Percentiles rank a stretch among this genome's conserved stretches.
These are phyloP conservation scores for Heteromurus nitidus DNA, from an alignment of 2,888 invertebrate genomes.

Conservation along the genomic window DNA sequence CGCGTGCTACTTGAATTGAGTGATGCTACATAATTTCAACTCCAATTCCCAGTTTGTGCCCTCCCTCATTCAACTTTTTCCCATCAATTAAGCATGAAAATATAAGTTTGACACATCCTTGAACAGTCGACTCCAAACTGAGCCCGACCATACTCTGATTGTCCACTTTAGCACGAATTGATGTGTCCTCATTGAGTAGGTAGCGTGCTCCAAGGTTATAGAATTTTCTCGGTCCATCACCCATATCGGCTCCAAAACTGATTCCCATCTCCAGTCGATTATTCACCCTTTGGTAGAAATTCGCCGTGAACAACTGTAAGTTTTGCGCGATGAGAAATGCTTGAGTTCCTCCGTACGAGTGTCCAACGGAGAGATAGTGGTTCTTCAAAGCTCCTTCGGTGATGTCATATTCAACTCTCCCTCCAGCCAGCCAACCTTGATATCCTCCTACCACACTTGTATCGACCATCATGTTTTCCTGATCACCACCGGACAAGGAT, in stretches of 20 bases:
- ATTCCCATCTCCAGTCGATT: constrained; percentile 53
- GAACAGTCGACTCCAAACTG: constrained; percentile 21
- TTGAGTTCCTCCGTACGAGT: constrained; percentile 39
- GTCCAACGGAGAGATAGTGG: constrained; percentile 29
- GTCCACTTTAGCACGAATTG: constrained; percentile 44
- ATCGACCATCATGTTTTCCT: constrained; percentile 5
- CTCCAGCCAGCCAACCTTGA: constrained; percentile 42
- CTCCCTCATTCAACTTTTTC: constrained; percentile 37
- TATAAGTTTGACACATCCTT: constrained; percentile 44
- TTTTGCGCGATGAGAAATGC: constrained; percentile 37
- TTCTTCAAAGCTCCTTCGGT: constrained; percentile 30
- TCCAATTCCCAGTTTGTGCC: constrained; percentile 38
- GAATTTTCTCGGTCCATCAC: constrained; percentile 41
- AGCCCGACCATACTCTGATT: constrained; percentile 46
- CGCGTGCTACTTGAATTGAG: too few species aligned
- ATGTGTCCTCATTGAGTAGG: constrained; percentile 25
- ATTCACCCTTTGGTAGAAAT: constrained; percentile 45
- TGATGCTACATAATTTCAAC: constrained; percentile 41
- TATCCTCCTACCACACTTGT: constrained; percentile 34
- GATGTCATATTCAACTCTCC: constrained; percentile 10
- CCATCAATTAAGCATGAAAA: constrained; percentile 49
- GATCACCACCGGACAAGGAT: background rate
- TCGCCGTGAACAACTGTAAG: background rate
- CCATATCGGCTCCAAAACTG: constrained; percentile 43
- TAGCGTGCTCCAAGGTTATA: constrained; percentile 42